Base-by-base conservation (phyloP, 2,113 vertebrate species). In the Porphyrio hochstetteri region DNA sequence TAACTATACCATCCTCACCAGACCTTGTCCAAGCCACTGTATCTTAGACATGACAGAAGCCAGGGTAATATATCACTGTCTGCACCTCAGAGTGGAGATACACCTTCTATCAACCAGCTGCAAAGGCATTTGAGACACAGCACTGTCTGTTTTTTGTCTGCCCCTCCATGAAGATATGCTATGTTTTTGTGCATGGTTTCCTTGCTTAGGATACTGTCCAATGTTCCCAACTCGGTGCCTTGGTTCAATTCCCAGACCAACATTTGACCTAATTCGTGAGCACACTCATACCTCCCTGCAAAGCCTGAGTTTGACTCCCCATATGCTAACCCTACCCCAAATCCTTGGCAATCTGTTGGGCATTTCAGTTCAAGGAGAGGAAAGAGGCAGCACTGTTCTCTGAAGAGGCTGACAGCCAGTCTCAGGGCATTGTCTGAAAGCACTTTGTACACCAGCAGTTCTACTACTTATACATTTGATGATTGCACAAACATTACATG, bases 161-260 rank as follows among this genome's bases (percentile, higher is more conserved):
- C 79, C 7, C 5, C 20, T 69, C 25, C 25, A 24, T 35, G 36
- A 53, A 8, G 36, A 42, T 72, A 55, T 1, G 1, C 31, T 55
- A 0, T n/a, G 20, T 28, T 72, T 44, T 9, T 38, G 46, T 42
- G 29, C 0, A 0, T 20, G 19, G n/a, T 50, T 21, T 53, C 13
- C 48, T 81, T 53, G 20, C 21, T 57, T 48, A 72, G 17, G 20
- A 20, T 80, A 3, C 17, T 82, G 46, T 35, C 53, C 5, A 2
- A 14, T 36, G 23, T 68, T 55, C 57, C 52, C n/a, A 63, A 7
- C 11, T 48, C 31, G 50, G 16, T 35, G 29, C 20, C 25, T 46
- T 67, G 25, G 19, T 83, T 72, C 21, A 72, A 19, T 33, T 60
- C 17, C 24, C 38, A 53, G 55, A 65, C 24, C 15, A 82, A 48